phyloP scores from a whole-genome alignment of 2,113 vertebrate genomes.

The Felis catus region F.catus_Fca126_mat1.0 CM031429.1:35927001-35927500 shows the following conservation, averaged over 20 bases:
- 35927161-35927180: neutral
- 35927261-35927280: neutral
- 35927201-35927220: neutral
- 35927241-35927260: neutral
- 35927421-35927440: neutral
- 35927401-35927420: neutral
- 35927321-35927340: too few relatives aligned
- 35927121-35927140: neutral
- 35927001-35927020: neutral
- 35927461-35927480: neutral
- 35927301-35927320: neutral
- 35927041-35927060: neutral
- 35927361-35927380: neutral
- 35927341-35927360: neutral
- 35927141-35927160: neutral
- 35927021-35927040: neutral
- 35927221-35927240: neutral
- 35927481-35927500: neutral
- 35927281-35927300: neutral
- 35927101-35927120: neutral
- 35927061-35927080: neutral
- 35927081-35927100: neutral
- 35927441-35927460: neutral
- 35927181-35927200: neutral
- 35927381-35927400: neutral